phyloP scores from a whole-genome alignment of 1,140 invertebrate genomes.

The Streblospio benedicti region DNA sequence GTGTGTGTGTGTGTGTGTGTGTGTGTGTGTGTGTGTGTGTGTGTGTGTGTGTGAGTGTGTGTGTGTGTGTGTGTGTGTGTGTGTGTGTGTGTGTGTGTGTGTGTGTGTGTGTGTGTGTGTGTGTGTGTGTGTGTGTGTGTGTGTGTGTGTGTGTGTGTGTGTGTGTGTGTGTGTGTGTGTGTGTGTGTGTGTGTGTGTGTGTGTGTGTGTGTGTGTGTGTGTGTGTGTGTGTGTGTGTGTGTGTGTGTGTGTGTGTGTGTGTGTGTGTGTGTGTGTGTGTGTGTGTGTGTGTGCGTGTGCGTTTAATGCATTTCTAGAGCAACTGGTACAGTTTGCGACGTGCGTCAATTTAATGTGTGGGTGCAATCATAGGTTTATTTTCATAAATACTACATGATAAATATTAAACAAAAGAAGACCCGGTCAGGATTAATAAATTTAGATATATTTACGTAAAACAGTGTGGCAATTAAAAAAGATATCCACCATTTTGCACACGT shows the following conservation, averaged over 20 bases:
- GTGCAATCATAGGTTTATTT: too few relatives aligned
- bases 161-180: conserved; percentile 23
- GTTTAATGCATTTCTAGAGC: too few relatives aligned
- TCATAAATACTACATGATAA: too few relatives aligned
- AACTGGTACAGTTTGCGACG: too few relatives aligned
- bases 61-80: conserved; percentile 4
- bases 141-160: conserved; percentile 20
- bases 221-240: conserved; percentile 16
- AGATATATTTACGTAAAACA: too few relatives aligned
- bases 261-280: conserved; percentile 17
- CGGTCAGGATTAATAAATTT: too few relatives aligned
- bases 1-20: background rate
- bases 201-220: conserved; percentile 23
- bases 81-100: conserved; percentile 4
- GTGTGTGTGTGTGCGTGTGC: conserved; percentile 14
- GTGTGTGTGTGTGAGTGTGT: conserved; percentile 3
- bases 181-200: conserved; percentile 26
- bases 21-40: background rate
- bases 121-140: conserved; percentile 18
- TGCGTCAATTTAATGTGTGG: too few relatives aligned
- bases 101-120: conserved; percentile 21
- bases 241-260: conserved; percentile 16
- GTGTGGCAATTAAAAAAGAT: too few relatives aligned
- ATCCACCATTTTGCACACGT: too few relatives aligned
- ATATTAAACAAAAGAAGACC: too few relatives aligned